These are phyloP conservation scores for Cryptophagus acutangulus DNA, from an alignment of 2,888 invertebrate genomes.

Conservation along the genomic window DNA sequence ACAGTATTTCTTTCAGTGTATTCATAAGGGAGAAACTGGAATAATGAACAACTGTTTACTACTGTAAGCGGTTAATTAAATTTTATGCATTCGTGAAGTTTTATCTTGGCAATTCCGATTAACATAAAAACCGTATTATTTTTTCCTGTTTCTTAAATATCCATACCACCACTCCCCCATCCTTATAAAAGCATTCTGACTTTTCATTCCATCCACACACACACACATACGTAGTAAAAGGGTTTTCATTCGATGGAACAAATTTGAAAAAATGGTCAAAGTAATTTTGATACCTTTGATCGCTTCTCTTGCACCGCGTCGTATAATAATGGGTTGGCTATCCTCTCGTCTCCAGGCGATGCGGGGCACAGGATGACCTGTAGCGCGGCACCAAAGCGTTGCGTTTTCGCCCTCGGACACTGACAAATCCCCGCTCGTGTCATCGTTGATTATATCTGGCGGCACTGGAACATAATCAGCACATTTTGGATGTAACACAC, in stretches of 20 bases:
- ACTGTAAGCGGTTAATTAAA: slow-evolving; percentile 30
- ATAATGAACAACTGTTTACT: slow-evolving; percentile 29
- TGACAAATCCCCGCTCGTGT: slow-evolving; percentile 70
- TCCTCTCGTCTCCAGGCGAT: slow-evolving; percentile 61
- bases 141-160: slow-evolving; percentile 7
- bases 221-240: no score
- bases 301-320: slow-evolving; percentile 46
- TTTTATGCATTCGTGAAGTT: slow-evolving; percentile 37
- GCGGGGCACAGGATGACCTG: slow-evolving; percentile 65
- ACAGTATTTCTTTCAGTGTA: slow-evolving; percentile 26
- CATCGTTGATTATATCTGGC: slow-evolving; percentile 72
- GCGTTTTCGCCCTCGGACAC: slow-evolving; percentile 71
- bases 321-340: slow-evolving; percentile 49
- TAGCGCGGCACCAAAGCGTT: slow-evolving; percentile 67
- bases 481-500: no score
- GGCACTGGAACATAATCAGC: slow-evolving; percentile 67
- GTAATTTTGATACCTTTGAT: slow-evolving; percentile 50
- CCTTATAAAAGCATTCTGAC: no score
- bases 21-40: slow-evolving; percentile 26
- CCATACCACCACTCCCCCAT: no score
- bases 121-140: slow-evolving; percentile 14
- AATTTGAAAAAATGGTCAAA: no score
- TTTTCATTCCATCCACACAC: no score
- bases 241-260: no score
- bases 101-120: slow-evolving; percentile 18